Percentiles rank a stretch among this genome's conserved stretches.
phyloP scores from a whole-genome alignment of 2,113 vertebrate species.

The Shinisaurus crocodilurus region DNA sequence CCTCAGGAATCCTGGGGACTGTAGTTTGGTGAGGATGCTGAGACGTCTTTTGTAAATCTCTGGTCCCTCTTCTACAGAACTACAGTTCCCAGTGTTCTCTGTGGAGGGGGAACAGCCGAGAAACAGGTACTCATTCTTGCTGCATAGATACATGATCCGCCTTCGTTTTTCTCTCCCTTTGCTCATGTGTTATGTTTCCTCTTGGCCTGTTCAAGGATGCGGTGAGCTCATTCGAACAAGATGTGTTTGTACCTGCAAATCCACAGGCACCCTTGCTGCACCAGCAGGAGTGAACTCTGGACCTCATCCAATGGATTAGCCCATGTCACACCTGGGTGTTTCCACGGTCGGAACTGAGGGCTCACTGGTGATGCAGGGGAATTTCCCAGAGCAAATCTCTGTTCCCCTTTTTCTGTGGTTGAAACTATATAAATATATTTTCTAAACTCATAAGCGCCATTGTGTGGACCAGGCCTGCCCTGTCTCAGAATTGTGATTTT shows the following conservation, averaged over 20 bases:
- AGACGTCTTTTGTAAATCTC: not conserved
- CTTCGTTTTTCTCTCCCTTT: not conserved
- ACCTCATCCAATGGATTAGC: not conserved
- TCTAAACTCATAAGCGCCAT: no score
- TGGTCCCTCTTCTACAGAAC: not conserved
- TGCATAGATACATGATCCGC: not conserved
- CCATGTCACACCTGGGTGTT: not conserved
- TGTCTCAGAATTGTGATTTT: not conserved
- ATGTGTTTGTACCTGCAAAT: not conserved
- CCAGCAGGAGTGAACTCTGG: not conserved
- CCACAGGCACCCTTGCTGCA: not conserved
- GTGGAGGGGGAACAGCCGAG: not conserved
- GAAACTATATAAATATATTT: not conserved
- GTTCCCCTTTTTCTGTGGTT: not conserved
- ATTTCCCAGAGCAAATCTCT: not conserved
- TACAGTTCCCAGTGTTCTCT: not conserved
- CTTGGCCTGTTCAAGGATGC: not conserved
- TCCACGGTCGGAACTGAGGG: not conserved
- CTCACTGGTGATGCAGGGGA: not conserved
- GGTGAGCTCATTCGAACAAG: not conserved
- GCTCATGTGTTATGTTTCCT: not conserved
- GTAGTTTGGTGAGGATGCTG: not conserved
- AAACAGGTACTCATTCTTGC: not conserved
- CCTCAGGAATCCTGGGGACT: not conserved
- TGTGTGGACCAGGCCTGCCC: not conserved